Evolutionary conservation across 1,140 invertebrate genomes (phyloP).

Genomic region (Cotesia glomerata): DNA sequence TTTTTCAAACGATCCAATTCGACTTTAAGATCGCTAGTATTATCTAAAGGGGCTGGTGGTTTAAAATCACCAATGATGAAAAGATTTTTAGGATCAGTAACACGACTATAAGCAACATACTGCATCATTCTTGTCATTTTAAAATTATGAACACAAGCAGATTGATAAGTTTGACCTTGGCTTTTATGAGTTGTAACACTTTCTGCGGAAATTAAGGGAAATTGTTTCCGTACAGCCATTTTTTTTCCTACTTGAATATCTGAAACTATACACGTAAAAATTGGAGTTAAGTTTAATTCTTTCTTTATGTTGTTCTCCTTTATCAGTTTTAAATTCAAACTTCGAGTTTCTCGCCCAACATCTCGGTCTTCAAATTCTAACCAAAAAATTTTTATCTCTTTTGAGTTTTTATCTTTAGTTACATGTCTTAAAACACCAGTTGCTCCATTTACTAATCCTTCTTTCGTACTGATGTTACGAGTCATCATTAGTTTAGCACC

Average conservation of each 20-base stretch:
- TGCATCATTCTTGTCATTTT: neutral
- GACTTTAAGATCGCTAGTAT: neutral
- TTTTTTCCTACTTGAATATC: neutral
- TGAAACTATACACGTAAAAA: no score
- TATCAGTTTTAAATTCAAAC: no score
- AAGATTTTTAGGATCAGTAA: no score
- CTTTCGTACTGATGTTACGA: neutral
- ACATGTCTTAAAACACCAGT: neutral
- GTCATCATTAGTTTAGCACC: constrained; percentile 4
- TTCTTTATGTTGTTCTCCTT: no score
- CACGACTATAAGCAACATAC: neutral
- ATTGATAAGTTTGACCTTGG: constrained; percentile 2
- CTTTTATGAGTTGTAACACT: neutral
- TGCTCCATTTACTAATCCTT: constrained; percentile 8
- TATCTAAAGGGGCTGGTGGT: neutral
- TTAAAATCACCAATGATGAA: no score
- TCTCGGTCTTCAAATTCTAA: no score
- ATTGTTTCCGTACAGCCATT: neutral
- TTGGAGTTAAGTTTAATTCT: no score
- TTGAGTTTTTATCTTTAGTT: neutral
- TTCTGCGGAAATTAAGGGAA: neutral
- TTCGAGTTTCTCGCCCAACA: no score
- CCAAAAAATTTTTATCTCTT: neutral
- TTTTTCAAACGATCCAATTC: neutral
- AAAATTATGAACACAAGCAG: neutral